Conservation (phyloP, 2,888 invertebrate genomes). For the Chaetoderma sp. region DNA sequence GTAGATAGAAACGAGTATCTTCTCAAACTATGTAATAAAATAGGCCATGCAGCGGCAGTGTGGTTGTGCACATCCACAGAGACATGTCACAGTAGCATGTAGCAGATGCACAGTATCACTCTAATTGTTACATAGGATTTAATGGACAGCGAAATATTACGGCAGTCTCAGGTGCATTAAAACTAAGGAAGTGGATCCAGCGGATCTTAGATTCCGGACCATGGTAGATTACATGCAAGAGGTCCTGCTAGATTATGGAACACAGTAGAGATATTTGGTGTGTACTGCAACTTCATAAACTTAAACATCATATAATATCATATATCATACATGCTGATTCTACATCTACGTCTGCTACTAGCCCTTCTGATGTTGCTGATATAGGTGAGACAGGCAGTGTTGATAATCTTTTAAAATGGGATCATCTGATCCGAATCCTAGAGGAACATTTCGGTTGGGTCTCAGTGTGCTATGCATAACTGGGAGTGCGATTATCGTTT, state of each 20-base stretch:
- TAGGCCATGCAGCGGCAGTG: neutral
- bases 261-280: slow-evolving; percentile 3
- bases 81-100: neutral
- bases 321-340: too few relatives aligned
- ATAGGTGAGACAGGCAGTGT: too few relatives aligned
- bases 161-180: too few relatives aligned
- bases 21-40: neutral
- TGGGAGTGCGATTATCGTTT: slow-evolving; percentile 11
- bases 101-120: neutral
- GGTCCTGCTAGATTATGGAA: slow-evolving; percentile 1
- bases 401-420: neutral
- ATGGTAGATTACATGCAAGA: neutral
- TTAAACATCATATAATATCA: too few relatives aligned
- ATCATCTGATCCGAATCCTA: neutral
- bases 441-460: slow-evolving; percentile 3
- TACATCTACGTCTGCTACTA: too few relatives aligned
- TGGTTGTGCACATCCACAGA: neutral
- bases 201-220: neutral
- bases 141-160: too few relatives aligned
- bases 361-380: too few relatives aligned
- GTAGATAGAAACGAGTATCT: neutral
- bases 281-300: slow-evolving; percentile 13
- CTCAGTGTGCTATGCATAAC: slow-evolving; percentile 12
- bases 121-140: neutral
- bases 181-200: neutral